A percentile compares a stretch with the other conserved stretches of the same genome.
These are phyloP conservation scores for Calephelis perditalis DNA, from an alignment of 2,888 invertebrate species.

Conservation along the genomic window DNA sequence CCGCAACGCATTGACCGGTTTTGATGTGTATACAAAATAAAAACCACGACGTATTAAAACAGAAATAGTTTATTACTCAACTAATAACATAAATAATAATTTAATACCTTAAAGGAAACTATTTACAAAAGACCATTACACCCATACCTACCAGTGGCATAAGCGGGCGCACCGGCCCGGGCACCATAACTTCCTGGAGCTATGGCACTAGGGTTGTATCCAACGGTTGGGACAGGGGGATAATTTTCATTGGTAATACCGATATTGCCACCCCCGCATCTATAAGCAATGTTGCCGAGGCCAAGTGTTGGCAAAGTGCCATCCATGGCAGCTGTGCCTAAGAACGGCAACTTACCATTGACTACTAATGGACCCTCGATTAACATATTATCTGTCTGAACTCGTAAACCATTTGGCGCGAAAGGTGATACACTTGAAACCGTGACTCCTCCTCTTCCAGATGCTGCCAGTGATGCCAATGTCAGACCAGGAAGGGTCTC, in stretches of 20 bases:
- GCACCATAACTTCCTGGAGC: slow-evolving; percentile 2
- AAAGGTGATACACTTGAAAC: slow-evolving; percentile 38
- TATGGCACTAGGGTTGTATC: slow-evolving; percentile 17
- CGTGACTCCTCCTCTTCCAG: slow-evolving; percentile 23
- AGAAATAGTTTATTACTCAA: neutral
- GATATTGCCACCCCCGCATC: slow-evolving; percentile 33
- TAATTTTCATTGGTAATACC: slow-evolving; percentile 30
- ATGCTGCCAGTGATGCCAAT: slow-evolving; percentile 22
- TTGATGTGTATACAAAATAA: no score
- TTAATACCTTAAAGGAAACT: neutral
- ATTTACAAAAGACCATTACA: slow-evolving; percentile 5
- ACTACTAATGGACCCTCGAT: slow-evolving; percentile 38
- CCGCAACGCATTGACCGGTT: no score
- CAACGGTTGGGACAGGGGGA: slow-evolving; percentile 9
- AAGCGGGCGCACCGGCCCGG: neutral
- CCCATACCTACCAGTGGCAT: slow-evolving; percentile 4
- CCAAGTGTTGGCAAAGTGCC: slow-evolving; percentile 32
- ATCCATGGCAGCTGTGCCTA: slow-evolving; percentile 35
- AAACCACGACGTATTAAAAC: no score
- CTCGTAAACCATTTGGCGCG: slow-evolving; percentile 38
- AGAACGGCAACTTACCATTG: slow-evolving; percentile 38
- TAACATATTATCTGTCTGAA: slow-evolving; percentile 40
- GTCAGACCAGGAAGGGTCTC: slow-evolving; percentile 18
- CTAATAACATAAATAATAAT: slow-evolving; percentile 1
- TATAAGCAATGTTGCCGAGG: slow-evolving; percentile 31